phyloP scores from a whole-genome alignment of 2,888 invertebrate genomes.

The Trichogramma evanescens region DNA sequence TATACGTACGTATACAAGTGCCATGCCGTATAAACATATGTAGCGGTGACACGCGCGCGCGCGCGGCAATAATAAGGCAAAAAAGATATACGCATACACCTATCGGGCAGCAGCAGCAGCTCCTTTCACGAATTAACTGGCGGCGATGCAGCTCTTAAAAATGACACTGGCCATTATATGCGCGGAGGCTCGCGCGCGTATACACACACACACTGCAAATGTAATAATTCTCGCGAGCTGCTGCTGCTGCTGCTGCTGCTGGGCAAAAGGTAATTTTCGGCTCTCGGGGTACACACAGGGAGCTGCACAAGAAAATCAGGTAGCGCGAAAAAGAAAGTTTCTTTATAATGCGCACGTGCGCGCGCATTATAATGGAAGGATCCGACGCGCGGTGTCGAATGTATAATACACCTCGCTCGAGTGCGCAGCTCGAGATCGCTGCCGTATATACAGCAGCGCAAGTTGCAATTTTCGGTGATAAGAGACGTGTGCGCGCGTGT shows the following conservation, averaged over 20 bases:
- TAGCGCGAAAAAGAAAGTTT: no score
- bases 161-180: background rate
- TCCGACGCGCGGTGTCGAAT: background rate
- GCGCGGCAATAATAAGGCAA: background rate
- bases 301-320: no score
- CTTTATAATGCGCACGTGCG: background rate
- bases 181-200: background rate
- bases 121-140: no score
- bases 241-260: slow-evolving; percentile 11
- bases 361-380: background rate
- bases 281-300: slow-evolving; percentile 1
- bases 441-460: slow-evolving; percentile 7
- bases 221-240: background rate
- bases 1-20: no score
- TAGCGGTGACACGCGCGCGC: background rate
- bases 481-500: background rate
- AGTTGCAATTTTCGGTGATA: no score
- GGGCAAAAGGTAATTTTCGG: slow-evolving; percentile 12
- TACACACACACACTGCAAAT: no score
- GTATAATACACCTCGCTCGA: background rate
- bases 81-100: background rate
- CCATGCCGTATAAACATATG: no score
- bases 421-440: background rate
- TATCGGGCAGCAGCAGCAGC: background rate
- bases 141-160: background rate